Conservation (phyloP, 2,888 invertebrate genomes). For the Sarcophaga subvicina region DNA sequence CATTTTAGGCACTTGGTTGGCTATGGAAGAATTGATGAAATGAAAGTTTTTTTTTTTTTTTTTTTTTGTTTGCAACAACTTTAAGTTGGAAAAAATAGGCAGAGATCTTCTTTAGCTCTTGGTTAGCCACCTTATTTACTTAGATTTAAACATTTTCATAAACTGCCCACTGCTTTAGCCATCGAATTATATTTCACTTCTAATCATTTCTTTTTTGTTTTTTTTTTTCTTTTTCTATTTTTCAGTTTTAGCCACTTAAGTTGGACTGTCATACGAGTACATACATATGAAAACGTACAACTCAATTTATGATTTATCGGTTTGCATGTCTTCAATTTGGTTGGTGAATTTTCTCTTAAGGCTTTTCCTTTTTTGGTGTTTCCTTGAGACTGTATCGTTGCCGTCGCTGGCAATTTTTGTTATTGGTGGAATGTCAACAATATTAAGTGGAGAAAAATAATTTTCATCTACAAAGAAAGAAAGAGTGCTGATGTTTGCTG, state of each 20-base stretch:
- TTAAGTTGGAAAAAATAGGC: background rate
- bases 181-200: constrained; percentile 22
- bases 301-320: constrained; percentile 67
- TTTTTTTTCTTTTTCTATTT: background rate
- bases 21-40: constrained; percentile 51
- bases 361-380: constrained; percentile 4
- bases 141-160: constrained; percentile 49
- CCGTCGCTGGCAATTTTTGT: constrained; percentile 11
- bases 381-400: background rate
- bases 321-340: constrained; percentile 51
- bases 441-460: too few species aligned
- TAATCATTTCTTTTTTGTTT: background rate
- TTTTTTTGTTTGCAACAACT: background rate
- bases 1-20: constrained; percentile 26
- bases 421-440: background rate
- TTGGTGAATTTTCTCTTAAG: constrained; percentile 4
- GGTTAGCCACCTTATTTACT: constrained; percentile 49
- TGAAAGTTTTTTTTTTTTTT: constrained; percentile 27
- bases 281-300: constrained; percentile 44
- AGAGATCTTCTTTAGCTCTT: constrained; percentile 11
- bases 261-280: constrained; percentile 33
- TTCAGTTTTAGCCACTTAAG: constrained; percentile 41
- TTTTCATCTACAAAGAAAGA: too few species aligned
- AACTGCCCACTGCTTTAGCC: constrained; percentile 48
- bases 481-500: too few species aligned